phyloP scores from a whole-genome alignment of 2,888 invertebrate genomes.

The Drosophila pegasa region DNA sequence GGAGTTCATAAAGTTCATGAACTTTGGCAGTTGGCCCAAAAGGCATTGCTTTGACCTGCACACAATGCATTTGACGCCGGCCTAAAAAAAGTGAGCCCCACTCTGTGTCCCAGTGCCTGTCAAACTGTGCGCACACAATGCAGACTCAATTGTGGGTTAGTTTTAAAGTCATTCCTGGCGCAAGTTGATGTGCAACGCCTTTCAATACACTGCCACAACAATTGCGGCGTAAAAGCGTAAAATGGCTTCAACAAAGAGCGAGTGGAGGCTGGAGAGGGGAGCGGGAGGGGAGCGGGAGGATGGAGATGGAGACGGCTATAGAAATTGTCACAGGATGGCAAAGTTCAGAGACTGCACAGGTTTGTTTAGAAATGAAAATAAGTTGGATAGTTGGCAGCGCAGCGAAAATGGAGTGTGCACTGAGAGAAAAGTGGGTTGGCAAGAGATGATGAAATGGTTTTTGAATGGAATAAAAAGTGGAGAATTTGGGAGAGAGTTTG shows the following conservation, averaged over 20 bases:
- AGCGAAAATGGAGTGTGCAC: constrained; percentile 28
- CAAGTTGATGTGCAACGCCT: constrained; percentile 62
- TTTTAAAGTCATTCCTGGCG: constrained; percentile 73
- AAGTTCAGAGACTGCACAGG: constrained; percentile 72
- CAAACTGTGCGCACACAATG: constrained; percentile 62
- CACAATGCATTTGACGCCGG: constrained; percentile 70
- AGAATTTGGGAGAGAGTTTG: not conserved
- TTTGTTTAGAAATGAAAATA: constrained; percentile 65
- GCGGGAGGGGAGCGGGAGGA: too few species aligned
- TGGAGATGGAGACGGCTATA: constrained; percentile 47
- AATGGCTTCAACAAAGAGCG: constrained; percentile 61
- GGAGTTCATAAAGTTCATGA: constrained; percentile 69
- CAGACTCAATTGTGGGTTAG: constrained; percentile 65
- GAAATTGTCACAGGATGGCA: constrained; percentile 73
- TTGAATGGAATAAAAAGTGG: not conserved
- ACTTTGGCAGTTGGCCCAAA: constrained; percentile 66
- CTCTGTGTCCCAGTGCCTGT: constrained; percentile 34
- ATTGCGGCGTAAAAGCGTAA: constrained; percentile 81
- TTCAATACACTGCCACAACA: constrained; percentile 72
- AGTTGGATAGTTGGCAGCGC: constrained; percentile 50
- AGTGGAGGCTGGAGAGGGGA: not conserved
- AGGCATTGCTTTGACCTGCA: constrained; percentile 62
- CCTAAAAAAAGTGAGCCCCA: constrained; percentile 54
- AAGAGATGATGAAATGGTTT: not conserved
- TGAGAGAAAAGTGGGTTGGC: not conserved